phyloP scores from a whole-genome alignment of 2,113 vertebrate genomes.

The Phoenicopterus ruber region DNA sequence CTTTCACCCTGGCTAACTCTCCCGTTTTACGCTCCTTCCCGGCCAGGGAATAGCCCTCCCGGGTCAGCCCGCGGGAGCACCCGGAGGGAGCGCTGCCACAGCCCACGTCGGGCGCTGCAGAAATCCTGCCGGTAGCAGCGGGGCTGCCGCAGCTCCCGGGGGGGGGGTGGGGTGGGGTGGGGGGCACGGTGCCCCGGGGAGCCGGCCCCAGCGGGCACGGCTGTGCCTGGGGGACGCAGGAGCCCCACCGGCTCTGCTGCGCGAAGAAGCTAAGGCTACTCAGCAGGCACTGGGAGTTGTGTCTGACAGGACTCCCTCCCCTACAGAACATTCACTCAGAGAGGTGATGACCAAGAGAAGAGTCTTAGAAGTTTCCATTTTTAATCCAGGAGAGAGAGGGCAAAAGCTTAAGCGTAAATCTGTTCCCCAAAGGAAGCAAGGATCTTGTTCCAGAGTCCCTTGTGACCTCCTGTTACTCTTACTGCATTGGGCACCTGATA shows the following conservation, averaged over 20 bases:
- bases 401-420: neutral
- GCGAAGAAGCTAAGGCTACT: neutral
- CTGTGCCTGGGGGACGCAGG: too few relatives aligned
- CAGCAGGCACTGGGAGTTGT: fast-evolving
- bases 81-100: neutral
- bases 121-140: neutral
- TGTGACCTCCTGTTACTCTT: neutral
- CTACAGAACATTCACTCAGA: neutral
- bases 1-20: neutral
- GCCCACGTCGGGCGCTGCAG: neutral
- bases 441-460: neutral
- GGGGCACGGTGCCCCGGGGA: neutral
- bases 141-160: neutral
- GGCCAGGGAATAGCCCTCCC: neutral
- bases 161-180: too few relatives aligned
- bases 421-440: neutral
- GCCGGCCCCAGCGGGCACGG: too few relatives aligned
- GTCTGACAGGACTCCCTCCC: too few relatives aligned
- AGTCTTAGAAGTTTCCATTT: neutral
- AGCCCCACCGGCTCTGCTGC: too few relatives aligned
- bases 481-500: neutral
- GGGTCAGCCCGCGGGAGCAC: neutral
- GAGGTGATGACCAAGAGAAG: neutral
- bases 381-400: neutral
- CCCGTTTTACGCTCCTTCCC: neutral